These are phyloP conservation scores for Oedothorax gibbosus DNA, from an alignment of 1,140 invertebrate genomes.

Conservation along the genomic window DNA sequence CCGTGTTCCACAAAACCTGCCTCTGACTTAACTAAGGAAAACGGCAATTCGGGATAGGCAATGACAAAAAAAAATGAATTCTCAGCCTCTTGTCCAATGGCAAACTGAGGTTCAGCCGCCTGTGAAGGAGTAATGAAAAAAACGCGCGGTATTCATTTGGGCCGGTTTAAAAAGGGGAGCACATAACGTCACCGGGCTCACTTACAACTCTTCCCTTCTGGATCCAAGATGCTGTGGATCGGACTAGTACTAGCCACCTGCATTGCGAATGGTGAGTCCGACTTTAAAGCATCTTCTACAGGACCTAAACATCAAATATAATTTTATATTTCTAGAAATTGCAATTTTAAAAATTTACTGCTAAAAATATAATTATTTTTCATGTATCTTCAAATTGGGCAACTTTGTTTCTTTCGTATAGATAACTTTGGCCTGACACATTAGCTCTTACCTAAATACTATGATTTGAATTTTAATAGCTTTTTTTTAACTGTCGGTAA, in stretches of 20 bases:
- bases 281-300: not conserved
- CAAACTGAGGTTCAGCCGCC: constrained; percentile 34
- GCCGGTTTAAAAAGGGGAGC: constrained; percentile 57
- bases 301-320: not conserved
- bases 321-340: not conserved
- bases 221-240: constrained; percentile 55
- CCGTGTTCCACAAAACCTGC: constrained; percentile 28
- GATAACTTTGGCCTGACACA: not conserved
- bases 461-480: not conserved
- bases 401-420: not conserved
- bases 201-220: constrained; percentile 23
- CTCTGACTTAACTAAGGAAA: constrained; percentile 38
- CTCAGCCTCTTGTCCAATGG: constrained; percentile 42
- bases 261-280: constrained; percentile 42
- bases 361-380: not conserved
- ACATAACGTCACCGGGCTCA: constrained; percentile 37
- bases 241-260: constrained; percentile 40
- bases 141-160: constrained; percentile 14
- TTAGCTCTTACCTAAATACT: not conserved
- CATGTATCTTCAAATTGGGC: not conserved
- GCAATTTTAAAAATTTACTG: not conserved
- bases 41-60: constrained; percentile 28
- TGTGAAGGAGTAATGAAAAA: constrained; percentile 52
- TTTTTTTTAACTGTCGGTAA: not conserved
- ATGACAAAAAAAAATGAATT: constrained; percentile 31